Base-by-base conservation (phyloP, 2,888 invertebrate species). In the Crepidodera aurea region DNA sequence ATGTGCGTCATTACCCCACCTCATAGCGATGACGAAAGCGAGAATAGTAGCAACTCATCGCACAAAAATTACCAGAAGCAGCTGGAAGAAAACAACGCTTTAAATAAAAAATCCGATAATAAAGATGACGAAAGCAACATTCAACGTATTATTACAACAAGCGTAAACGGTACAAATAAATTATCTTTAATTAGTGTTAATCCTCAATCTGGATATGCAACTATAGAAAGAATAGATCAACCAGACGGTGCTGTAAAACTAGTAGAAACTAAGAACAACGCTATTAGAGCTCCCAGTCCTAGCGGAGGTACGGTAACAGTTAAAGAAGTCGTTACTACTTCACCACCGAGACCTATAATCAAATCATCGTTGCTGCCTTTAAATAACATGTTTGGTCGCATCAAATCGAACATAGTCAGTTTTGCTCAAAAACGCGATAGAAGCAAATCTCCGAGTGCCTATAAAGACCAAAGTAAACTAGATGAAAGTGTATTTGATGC, bases 1-100 rank as follows among this genome's bases (percentile, higher is more conserved):
- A 92, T 95, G 90, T 95, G 94, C 80, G 93, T 93, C 1, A 93
- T 94, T 51, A 94, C 94, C 12, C 94, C 94, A 2, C 89, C 90
- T 0, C 90, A 91, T 64, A 94, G 93, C 66, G 94, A 94, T 71
- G 94, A 94, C 74, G 94, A 94, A 78, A 88, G 88, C 68, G 84
- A 86, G 62, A 79, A 72, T 73, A 83, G 77, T 64, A 66, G 67
- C 48, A 72, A 67, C 51, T 70, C 69, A 4, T 71, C 71, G 2
- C 62, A 69, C 19, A 73, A 73, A 19, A 69, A 70, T 54, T 58
- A 63, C 57, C 39, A 63, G 27, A 58, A 72, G 48, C 53, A 67
- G 61, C 22, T 66, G 48, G 57, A 72, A 44, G 69, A 75, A 54
- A 74, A 59, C 63, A 75, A 67, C 56, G 59, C 44, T 8, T 27